Base-by-base conservation (phyloP, 2,888 invertebrate species). In the Pachymerium ferrugineum region DNA sequence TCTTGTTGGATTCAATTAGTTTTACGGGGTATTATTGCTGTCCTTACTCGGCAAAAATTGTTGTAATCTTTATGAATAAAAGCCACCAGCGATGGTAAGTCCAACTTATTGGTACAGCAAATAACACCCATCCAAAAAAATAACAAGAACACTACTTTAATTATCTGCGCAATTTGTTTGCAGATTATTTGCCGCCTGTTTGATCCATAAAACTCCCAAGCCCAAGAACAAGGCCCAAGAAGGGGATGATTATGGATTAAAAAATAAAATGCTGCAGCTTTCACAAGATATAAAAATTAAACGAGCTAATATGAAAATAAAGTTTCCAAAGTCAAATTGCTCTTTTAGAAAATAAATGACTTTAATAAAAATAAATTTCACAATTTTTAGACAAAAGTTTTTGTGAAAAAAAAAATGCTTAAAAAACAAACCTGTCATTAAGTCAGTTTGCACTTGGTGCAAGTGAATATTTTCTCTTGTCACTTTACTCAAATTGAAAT, bases 111-210 rank as follows among this genome's bases (percentile, higher is more conserved):
- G 62, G 28, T 10, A 14, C 14, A 62, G n/a, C 25, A 28, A 10
- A 62, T 28, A 28, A 62, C 25, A 62, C 62, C 62, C 62, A 28
- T 28, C 10, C 10, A 25, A 28, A 62, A 62, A 62, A 62, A 62
- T 62, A 62, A 62, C 62, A 62, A 62, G 12, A 62, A 62, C 62
- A 62, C 22, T 22, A n/a, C 62, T 38, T 62, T 62, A 62, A 62
- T 62, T 62, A 62, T 62, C 62, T 62, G 28, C 28, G 62, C 62
- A 62, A 62, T 62, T 62, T 62, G 62, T 62, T 28, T 62, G 62
- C 22, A 62, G 28, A 62, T 62, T 62, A 62, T 62, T 62, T 28
- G 62, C 62, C 62, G 62, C 62, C 62, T 62, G 62, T 62, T 62
- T 62, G 62, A 62, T 28, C 62, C 62, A 62, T 62, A 62, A 62